These are phyloP conservation scores for Drosophila grimshawi DNA, from an alignment of 1,140 invertebrate species.

Conservation along the genomic window DNA sequence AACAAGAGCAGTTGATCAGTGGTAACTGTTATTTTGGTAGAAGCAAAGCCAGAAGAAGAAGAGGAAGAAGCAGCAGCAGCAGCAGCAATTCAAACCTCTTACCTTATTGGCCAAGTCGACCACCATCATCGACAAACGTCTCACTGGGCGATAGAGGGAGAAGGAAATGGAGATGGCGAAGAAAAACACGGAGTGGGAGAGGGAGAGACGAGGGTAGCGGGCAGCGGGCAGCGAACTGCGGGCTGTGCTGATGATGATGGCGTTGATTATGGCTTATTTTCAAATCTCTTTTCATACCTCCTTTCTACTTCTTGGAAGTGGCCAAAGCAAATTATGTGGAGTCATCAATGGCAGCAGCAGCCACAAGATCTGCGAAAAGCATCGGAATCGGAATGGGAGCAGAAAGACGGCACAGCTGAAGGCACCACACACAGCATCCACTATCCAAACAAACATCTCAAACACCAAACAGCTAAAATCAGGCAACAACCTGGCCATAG, in stretches of 20 bases:
- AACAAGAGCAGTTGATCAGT: conserved; percentile 54
- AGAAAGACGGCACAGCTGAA: neutral
- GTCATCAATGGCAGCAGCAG: conserved; percentile 78
- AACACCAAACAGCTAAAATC: conserved; percentile 1
- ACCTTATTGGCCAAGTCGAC: conserved; percentile 77
- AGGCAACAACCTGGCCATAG: conserved; percentile 1
- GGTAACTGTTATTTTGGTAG: conserved; percentile 78
- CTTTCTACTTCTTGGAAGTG: conserved; percentile 71
- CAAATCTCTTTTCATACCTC: conserved; percentile 69
- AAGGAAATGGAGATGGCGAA: neutral
- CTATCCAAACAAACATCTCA: too few species aligned
- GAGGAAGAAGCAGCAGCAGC: conserved; percentile 26
- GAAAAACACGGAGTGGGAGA: neutral
- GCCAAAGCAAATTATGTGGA: conserved; percentile 79
- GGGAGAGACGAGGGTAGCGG: neutral
- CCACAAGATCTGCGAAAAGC: conserved; percentile 14
- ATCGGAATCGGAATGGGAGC: conserved; percentile 34
- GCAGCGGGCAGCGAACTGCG: conserved; percentile 8
- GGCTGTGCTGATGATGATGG: conserved; percentile 70
- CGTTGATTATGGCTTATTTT: conserved; percentile 83
- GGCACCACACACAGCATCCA: neutral
- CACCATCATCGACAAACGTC: conserved; percentile 68
- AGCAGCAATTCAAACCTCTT: conserved; percentile 54
- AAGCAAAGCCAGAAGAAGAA: conserved; percentile 25
- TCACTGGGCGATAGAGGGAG: neutral